Base-by-base conservation (phyloP, 2,113 vertebrate genomes). In the Burhinus bistriatus region DNA sequence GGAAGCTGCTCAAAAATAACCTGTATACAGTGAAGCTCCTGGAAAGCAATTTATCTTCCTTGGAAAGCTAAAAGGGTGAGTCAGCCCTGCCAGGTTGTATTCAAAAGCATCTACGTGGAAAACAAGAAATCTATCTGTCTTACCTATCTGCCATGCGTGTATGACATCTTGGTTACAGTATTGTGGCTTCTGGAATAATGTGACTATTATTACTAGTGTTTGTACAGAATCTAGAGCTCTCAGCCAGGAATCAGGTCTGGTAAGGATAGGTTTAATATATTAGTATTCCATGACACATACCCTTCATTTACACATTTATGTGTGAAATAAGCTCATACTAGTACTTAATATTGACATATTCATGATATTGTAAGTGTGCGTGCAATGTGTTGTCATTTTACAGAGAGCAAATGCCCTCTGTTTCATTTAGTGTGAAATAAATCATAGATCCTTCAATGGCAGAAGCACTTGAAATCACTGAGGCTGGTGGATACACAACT, bases 41-140 rank as follows among this genome's bases (percentile, higher is more conserved):
- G 64, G 91, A 97, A 97, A 93, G 82, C 84, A 93, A 91, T 95
- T 96, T 97, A 59, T 96, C 84, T 95, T 95, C 70, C 82, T 81
- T 93, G 89, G 91, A 97, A 97, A 93, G 82, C 54, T 94, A 64
- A 91, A 89, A 85, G 79, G 55, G 68, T 97, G 96, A 96, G 68
- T 91, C 91, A 95, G 82, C n/a, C 59, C 47, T 94, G 82, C 64
- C 85, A 93, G 68, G 68, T 62, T 55, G 58, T 55, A 80, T 94
- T 91, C 66, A 89, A 87, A 96, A 97, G 78, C 73, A 91, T 26
- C 62, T 82, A 66, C 66, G 62, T 86, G 66, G 89, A 93, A 97
- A 97, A 93, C 68, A 73, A 95, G 91, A 88, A 73, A 91, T 62
- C 87, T 89, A 29, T 77, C 90, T 90, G 57, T 85, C 82, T 94